Evolutionary conservation across 1,140 invertebrate genomes (phyloP).

Genomic region (Bombus impatiens): DNA sequence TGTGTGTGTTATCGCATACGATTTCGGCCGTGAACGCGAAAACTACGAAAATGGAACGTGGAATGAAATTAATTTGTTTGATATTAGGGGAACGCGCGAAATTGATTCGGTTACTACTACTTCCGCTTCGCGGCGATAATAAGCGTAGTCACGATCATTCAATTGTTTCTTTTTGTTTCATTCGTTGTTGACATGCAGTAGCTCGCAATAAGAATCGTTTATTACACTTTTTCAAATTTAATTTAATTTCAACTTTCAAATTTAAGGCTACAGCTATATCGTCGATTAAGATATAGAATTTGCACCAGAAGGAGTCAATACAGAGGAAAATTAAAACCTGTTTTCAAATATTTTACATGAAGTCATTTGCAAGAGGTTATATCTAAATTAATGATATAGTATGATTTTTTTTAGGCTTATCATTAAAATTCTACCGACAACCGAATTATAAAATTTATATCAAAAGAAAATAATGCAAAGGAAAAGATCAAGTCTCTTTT

Average conservation of each 20-base stretch:
- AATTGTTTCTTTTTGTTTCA: not conserved
- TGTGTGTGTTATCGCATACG: not conserved
- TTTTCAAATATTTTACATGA: not conserved
- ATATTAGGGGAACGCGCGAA: conserved; percentile 10
- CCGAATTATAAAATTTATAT: too few species aligned
- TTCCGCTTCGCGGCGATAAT: not conserved
- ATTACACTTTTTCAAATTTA: not conserved
- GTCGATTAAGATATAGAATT: too few species aligned
- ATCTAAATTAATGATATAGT: not conserved
- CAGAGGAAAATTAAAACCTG: not conserved
- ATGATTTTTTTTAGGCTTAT: not conserved
- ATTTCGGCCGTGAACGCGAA: not conserved
- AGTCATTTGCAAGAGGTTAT: not conserved
- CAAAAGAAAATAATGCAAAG: too few species aligned
- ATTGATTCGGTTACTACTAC: not conserved
- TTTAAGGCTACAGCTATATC: too few species aligned
- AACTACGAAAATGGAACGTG: conserved; percentile 27
- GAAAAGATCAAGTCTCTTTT: not conserved
- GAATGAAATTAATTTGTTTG: conserved; percentile 23
- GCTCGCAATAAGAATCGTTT: not conserved
- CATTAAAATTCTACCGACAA: too few species aligned
- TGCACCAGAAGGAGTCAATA: too few species aligned
- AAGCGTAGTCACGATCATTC: not conserved
- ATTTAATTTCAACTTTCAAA: not conserved
- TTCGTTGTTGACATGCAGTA: not conserved